Evolutionary conservation across 2,888 invertebrate genomes (phyloP).

Genomic region (Gymnosoma rotundatum): DNA sequence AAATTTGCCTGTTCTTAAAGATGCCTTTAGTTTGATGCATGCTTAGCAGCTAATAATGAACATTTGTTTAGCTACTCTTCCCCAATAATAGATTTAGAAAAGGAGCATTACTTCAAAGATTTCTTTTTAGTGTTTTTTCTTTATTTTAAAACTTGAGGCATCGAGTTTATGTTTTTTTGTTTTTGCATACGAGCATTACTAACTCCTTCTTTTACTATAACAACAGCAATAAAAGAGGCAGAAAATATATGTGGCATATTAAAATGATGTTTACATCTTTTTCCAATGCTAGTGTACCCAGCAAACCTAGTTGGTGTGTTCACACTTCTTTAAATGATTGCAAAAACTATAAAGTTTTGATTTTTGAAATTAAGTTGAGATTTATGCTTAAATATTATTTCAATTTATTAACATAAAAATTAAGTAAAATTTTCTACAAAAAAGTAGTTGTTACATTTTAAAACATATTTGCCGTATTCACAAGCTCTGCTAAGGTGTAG

Average conservation of each 20-base stretch:
- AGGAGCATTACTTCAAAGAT: not conserved
- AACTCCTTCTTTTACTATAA: slow-evolving; percentile 37
- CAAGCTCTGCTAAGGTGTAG: too few relatives aligned
- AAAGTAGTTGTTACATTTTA: too few relatives aligned
- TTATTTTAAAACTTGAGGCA: slow-evolving; percentile 55
- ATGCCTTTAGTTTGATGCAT: slow-evolving; percentile 50
- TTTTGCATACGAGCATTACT: slow-evolving; percentile 37
- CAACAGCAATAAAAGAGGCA: not conserved
- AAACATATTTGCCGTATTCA: too few relatives aligned
- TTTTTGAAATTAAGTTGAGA: too few relatives aligned
- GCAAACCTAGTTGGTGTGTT: not conserved
- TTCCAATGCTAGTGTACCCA: not conserved
- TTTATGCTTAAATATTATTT: too few relatives aligned
- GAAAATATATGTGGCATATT: slow-evolving; percentile 27
- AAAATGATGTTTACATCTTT: slow-evolving; percentile 4
- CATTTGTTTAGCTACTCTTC: slow-evolving; percentile 50
- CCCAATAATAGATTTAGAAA: not conserved
- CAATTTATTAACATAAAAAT: too few relatives aligned
- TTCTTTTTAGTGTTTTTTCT: too few relatives aligned
- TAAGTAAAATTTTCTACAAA: too few relatives aligned
- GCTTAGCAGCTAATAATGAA: slow-evolving; percentile 32
- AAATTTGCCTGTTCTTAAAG: slow-evolving; percentile 5
- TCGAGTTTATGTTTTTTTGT: slow-evolving; percentile 26
- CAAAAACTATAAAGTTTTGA: too few relatives aligned
- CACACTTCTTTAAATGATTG: too few relatives aligned